Base-by-base conservation (phyloP, 1,140 invertebrate species). In the Papilio helenus region DNA sequence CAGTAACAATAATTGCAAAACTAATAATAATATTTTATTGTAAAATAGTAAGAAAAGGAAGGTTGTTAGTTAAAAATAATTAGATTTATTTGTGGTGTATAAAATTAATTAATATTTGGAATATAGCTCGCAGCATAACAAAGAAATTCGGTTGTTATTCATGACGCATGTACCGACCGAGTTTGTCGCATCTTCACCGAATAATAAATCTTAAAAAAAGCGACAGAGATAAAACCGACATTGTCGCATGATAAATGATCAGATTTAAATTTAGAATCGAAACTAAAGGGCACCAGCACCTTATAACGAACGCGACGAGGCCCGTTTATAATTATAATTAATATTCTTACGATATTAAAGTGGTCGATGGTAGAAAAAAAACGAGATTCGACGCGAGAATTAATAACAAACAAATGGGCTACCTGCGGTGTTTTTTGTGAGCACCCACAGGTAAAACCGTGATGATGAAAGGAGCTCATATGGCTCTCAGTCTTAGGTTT, bases 361-460 rank as follows among this genome's bases (percentile, higher is more conserved):
- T 92, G 90, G 90, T 88, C 88, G 93, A 87, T 83, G 84, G 85
- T 80, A 85, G 86, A 91, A 89, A 92, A 93, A 94, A 89, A 86
- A 86, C 83, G 82, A 91, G 87, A 90, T 90, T 90, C 90, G 92
- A 92, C 85, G 92, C 92, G 90, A 93, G 93, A 94, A 93, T 94
- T 94, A 94, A 93, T 94, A 94, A 94, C 93, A 94, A 94, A 94
- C 93, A 94, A 94, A 94, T 94, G 93, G 90, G 92, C 93, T 94
- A 94, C 93, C 93, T 94, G 93, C 88, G 85, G 88, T 84, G 91
- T 94, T 94, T 94, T 94, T 94, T 94, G 92, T 94, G 88, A 82
- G 85, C 87, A 82, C 87, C 88, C 89, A 93, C 93, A 94, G 93
- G 93, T 94, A 94, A 85, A 81, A 84, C 83, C 81, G 88, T 85